A percentile compares a stretch with the other conserved stretches of the same genome.
Conservation (phyloP, 2,797 vertebrate genomes). For the Kryptopterus vitreolus region DNA sequence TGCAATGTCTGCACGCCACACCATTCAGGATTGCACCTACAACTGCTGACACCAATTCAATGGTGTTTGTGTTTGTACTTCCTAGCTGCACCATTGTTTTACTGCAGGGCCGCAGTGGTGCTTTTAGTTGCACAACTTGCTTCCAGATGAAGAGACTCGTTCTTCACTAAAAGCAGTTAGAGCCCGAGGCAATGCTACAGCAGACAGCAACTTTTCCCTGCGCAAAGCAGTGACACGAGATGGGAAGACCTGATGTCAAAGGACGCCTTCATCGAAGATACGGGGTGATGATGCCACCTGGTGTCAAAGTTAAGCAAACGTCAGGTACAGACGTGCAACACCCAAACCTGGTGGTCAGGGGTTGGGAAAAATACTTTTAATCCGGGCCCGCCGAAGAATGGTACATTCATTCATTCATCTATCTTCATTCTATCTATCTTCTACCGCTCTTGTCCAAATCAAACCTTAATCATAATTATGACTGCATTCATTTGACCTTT, state of each 20-base stretch:
- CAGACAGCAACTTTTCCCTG: conserved; percentile 23
- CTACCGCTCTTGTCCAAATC: too few relatives aligned
- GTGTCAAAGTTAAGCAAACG: conserved; percentile 3
- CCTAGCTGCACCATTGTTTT: neutral
- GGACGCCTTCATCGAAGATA: too few relatives aligned
- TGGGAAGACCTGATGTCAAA: neutral
- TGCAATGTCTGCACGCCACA: conserved; percentile 7
- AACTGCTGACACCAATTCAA: neutral
- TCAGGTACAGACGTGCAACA: neutral
- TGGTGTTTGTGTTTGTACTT: neutral
- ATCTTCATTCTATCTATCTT: too few relatives aligned
- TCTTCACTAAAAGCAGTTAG: conserved; percentile 51
- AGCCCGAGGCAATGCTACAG: conserved; percentile 30
- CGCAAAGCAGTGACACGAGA: conserved; percentile 1
- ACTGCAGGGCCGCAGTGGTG: neutral
- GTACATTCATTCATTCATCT: too few relatives aligned
- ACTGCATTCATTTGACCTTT: too few relatives aligned
- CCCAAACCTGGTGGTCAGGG: neutral
- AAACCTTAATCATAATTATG: too few relatives aligned
- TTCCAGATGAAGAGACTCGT: conserved; percentile 37
- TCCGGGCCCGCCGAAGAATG: too few relatives aligned
- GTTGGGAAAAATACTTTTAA: too few relatives aligned
- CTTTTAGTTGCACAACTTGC: conserved; percentile 30
- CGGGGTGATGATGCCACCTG: conserved; percentile 24
- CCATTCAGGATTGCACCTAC: neutral